These are phyloP conservation scores for Chrysodeixis includens DNA, from an alignment of 2,888 invertebrate species.

Conservation along the genomic window DNA sequence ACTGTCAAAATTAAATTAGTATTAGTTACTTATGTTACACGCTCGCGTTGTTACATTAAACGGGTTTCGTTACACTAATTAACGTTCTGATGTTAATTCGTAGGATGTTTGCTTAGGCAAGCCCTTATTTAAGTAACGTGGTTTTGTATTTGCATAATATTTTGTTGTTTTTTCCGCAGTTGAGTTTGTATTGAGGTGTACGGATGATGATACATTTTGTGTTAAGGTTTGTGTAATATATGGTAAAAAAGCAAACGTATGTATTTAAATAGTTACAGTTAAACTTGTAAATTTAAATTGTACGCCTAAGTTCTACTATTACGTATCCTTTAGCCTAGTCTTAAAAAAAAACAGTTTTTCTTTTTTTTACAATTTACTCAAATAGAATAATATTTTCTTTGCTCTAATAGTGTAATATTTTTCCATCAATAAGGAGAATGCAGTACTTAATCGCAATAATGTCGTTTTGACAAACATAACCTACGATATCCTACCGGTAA, in stretches of 20 bases:
- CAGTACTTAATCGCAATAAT: neutral
- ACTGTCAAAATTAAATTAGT: constrained; percentile 48
- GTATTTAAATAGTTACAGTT: too few relatives aligned
- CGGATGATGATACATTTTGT: neutral
- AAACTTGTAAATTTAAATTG: too few relatives aligned
- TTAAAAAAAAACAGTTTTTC: too few relatives aligned
- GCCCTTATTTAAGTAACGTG: constrained; percentile 5
- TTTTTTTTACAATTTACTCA: too few relatives aligned
- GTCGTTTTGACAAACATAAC: neutral
- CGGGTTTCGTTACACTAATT: constrained; percentile 41
- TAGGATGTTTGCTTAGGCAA: constrained; percentile 35
- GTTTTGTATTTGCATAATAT: neutral
- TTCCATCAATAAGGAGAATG: too few relatives aligned
- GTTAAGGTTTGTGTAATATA: neutral
- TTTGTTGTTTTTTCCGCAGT: neutral
- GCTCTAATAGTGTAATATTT: too few relatives aligned
- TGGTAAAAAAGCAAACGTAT: too few relatives aligned
- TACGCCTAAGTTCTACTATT: too few relatives aligned
- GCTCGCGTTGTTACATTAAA: constrained; percentile 49
- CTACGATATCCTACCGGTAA: neutral
- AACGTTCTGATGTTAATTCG: constrained; percentile 31
- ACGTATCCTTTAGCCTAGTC: too few relatives aligned
- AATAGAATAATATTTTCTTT: too few relatives aligned
- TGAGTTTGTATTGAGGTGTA: neutral
- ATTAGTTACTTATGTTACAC: constrained; percentile 38